phyloP scores from a whole-genome alignment of 2,888 invertebrate species.

The Petrophora chlorosata region DNA sequence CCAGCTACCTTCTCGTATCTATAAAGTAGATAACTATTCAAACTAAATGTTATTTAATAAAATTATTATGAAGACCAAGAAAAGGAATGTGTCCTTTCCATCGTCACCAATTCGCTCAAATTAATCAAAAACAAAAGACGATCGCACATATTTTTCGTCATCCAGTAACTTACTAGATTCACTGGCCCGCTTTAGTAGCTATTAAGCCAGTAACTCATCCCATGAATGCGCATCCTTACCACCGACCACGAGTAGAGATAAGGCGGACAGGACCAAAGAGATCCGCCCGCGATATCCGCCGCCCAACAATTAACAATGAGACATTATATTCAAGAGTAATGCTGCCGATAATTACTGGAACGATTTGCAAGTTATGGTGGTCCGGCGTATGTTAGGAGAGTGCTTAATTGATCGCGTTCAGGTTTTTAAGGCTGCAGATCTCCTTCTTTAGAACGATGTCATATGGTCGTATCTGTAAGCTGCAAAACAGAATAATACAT shows the following conservation, averaged over 20 bases:
- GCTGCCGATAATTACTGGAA: conserved; percentile 76
- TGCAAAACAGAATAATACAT: too few species aligned
- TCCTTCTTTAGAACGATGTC: not conserved
- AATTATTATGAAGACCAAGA: too few species aligned
- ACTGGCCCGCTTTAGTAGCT: too few species aligned
- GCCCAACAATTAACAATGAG: conserved; percentile 82
- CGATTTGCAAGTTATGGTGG: conserved; percentile 73
- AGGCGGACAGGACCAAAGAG: conserved; percentile 74
- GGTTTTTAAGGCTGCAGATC: not conserved
- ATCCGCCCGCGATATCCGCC: conserved; percentile 74
- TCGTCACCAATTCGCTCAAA: too few species aligned
- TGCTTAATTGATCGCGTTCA: conserved; percentile 26
- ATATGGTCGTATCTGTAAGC: not conserved
- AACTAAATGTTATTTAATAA: too few species aligned
- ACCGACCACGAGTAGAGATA: conserved; percentile 60
- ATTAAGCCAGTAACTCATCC: conserved; percentile 8
- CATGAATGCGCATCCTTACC: conserved; percentile 44
- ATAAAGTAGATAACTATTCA: too few species aligned
- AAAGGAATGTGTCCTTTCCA: too few species aligned
- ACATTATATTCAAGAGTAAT: conserved; percentile 77
- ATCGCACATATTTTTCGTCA: too few species aligned
- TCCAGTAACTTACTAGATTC: too few species aligned
- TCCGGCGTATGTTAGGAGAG: too few species aligned
- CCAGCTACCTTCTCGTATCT: too few species aligned
- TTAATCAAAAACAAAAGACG: too few species aligned